phyloP scores from a whole-genome alignment of 2,113 vertebrate species.

The Phalacrocorax brasilianus region DNA sequence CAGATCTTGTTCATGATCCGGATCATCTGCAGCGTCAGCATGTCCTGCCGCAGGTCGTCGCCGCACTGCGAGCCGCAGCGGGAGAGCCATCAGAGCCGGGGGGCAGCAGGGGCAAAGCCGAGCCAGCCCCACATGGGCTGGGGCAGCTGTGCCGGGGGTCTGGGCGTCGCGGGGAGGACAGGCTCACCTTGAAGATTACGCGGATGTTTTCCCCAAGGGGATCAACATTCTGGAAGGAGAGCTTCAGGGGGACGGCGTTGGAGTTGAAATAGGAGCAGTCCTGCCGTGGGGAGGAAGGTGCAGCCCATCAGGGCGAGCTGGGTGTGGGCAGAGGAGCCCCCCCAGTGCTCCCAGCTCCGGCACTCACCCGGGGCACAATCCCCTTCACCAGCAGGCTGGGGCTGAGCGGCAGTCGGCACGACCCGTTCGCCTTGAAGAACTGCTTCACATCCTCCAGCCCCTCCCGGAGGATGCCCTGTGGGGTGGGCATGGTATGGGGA shows the following conservation, averaged over 20 bases:
- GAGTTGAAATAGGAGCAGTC: conserved; percentile 98
- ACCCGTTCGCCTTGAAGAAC: conserved; percentile 87
- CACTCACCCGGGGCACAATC: conserved; percentile 88
- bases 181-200: conserved; percentile 93
- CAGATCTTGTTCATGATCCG: conserved; percentile 99
- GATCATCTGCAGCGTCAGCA: conserved; percentile 97
- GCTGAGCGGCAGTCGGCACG: conserved; percentile 91
- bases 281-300: conserved; percentile 41
- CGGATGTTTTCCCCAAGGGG: conserved; percentile 87
- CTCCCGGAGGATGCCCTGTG: conserved; percentile 74
- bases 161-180: accelerated
- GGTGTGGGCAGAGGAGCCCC: neutral
- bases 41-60: conserved; percentile 96
- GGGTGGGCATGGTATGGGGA: neutral
- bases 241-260: conserved; percentile 93
- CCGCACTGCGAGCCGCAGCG: conserved; percentile 78
- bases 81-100: neutral
- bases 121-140: accelerated
- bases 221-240: conserved; percentile 91
- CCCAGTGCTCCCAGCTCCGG: accelerated
- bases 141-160: accelerated
- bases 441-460: conserved; percentile 88
- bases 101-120: accelerated
- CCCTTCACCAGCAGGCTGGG: conserved; percentile 89
- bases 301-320: accelerated